Conservation (phyloP, 1,140 invertebrate genomes). For the Aphis gossypii region DNA sequence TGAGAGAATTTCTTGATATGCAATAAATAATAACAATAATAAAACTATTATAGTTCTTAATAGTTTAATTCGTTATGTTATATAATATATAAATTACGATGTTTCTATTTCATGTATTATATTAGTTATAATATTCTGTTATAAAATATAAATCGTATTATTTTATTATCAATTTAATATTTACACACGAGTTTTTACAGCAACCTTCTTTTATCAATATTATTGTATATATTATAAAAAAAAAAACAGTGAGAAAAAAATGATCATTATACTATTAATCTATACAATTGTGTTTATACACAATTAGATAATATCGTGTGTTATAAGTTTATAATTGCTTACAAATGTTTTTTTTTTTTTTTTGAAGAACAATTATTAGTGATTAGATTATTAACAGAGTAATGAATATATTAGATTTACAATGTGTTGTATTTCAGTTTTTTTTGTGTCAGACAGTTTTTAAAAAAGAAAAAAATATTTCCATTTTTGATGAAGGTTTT, state of each 20-base stretch:
- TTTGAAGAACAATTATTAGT: neutral
- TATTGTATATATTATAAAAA: too few species aligned
- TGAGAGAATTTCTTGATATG: too few species aligned
- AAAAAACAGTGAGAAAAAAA: conserved; percentile 20
- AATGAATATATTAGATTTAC: neutral
- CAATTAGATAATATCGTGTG: neutral
- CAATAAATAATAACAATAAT: too few species aligned
- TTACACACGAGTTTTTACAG: neutral
- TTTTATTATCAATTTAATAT: neutral
- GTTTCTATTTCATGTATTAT: neutral
- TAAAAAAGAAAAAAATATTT: neutral
- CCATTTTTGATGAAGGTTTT: neutral
- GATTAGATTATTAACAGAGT: neutral
- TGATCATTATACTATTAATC: neutral
- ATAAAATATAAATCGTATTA: neutral
- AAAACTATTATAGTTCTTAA: too few species aligned
- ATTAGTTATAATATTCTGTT: too few species aligned
- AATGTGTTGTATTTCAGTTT: neutral
- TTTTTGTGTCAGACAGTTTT: too few species aligned
- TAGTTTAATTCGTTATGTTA: too few species aligned
- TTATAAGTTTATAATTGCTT: neutral
- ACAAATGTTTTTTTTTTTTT: neutral
- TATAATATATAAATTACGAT: neutral
- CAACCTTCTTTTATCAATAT: neutral
- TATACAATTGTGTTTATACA: neutral